Evolutionary conservation across 2,797 vertebrate genomes (phyloP).

Genomic region (Alcedo atthis): DNA sequence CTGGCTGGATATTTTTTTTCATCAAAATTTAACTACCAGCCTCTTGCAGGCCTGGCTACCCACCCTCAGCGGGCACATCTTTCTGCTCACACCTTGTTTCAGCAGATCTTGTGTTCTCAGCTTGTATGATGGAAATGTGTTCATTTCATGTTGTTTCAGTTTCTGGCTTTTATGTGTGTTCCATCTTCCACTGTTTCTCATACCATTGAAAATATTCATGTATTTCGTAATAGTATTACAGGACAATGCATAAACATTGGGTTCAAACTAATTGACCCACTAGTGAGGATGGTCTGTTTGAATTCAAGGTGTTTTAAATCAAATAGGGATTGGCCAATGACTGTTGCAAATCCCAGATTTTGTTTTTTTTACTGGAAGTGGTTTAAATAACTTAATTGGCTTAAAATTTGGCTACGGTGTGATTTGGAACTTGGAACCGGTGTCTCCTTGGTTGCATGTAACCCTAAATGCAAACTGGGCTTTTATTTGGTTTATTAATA

Average conservation of each 20-base stretch:
- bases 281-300: neutral
- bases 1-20: neutral
- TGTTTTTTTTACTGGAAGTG: neutral
- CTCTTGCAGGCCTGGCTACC: neutral
- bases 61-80: neutral
- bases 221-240: neutral
- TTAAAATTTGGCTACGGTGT: constrained; percentile 1
- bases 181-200: neutral
- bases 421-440: neutral
- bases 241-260: neutral
- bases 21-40: neutral
- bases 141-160: fast-evolving
- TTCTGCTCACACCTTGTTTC: fast-evolving
- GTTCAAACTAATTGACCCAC: neutral
- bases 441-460: neutral
- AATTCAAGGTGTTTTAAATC: neutral
- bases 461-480: neutral
- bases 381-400: neutral
- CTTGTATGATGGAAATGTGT: neutral
- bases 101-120: fast-evolving
- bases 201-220: neutral
- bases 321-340: neutral
- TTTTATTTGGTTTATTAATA: neutral
- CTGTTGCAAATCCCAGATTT: neutral
- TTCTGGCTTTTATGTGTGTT: fast-evolving